A percentile compares a stretch with the other conserved stretches of the same genome.
These are phyloP conservation scores for Andinoacara biseriatus DNA, from an alignment of 2,113 vertebrate species.

Conservation along the genomic window DNA sequence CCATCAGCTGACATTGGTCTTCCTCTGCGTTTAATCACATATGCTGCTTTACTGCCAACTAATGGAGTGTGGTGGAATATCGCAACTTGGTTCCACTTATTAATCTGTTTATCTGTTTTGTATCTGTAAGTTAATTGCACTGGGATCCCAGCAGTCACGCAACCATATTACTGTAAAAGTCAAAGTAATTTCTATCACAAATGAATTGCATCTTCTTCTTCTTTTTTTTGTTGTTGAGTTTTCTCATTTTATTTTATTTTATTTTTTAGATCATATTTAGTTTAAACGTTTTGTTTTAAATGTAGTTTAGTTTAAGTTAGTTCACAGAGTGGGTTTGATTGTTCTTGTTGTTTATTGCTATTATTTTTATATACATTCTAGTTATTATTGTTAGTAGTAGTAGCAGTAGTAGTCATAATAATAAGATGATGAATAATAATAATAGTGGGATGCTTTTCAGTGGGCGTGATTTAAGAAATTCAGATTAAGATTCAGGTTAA, in stretches of 20 bases:
- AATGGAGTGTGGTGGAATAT: constrained; percentile 30
- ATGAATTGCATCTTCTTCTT: background rate
- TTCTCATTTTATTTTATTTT: background rate
- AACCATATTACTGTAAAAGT: background rate
- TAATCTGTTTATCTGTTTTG: background rate
- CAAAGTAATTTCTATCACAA: background rate
- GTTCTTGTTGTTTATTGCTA: background rate
- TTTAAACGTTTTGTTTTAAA: background rate
- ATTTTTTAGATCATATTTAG: background rate
- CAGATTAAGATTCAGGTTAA: no score
- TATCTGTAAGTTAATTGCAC: background rate
- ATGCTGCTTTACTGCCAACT: constrained; percentile 48
- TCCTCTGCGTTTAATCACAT: constrained; percentile 24
- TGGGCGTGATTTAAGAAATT: no score
- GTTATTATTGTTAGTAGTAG: background rate
- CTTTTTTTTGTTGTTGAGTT: background rate
- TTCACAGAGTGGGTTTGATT: background rate
- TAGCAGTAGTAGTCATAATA: background rate
- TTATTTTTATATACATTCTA: background rate
- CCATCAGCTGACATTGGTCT: constrained; percentile 33
- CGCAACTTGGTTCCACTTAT: background rate
- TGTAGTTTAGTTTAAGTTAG: background rate
- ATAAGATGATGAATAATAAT: no score
- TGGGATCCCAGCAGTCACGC: background rate
- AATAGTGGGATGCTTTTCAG: no score